Base-by-base conservation (phyloP, 2,888 invertebrate species). In the Rhogogaster chlorosoma region DNA sequence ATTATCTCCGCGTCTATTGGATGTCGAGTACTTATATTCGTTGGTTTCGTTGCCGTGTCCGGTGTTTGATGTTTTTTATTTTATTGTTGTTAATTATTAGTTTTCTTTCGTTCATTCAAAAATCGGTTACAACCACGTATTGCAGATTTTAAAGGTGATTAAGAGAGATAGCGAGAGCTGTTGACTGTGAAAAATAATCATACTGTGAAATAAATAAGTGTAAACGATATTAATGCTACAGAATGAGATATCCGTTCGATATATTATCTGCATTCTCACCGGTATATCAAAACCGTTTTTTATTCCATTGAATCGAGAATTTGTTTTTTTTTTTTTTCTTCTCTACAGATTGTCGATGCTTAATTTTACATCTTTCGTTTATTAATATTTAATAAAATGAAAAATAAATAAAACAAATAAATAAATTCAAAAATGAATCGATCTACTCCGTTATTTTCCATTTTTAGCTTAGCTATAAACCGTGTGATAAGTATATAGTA, bases 331-430 rank as follows among this genome's bases (percentile, higher is more conserved):
- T 18, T 53, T 53, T 18, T 70, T 70, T 22, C 4, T 73, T 73
- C 15, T 53, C 45, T 89, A 91, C 92, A 91, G 93, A 93, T 93
- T 93, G 93, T 93, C 93, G 91, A 92, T 92, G 93, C 93, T 93
- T 91, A 91, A 93, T 93, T 93, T 93, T 93, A 93, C 90, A 89
- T 89, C 89, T 86, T 75, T 85, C 64, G 45, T 84, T 29, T n/a
- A 57, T 57, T 57, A 22, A 57, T 22, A 9, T n/a, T 57, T 22
- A n/a, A n/a, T n/a, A n/a, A n/a, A n/a, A n/a, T n/a, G n/a, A n/a
- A n/a, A n/a, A n/a, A n/a, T n/a, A n/a, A n/a, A n/a, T n/a, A n/a
- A n/a, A n/a, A n/a, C n/a, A n/a, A n/a, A n/a, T n/a, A n/a, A n/a
- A n/a, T n/a, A n/a, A 53, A 57, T 57, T 57, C n/a, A 22, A 57